Evolutionary conservation across 2,888 invertebrate genomes (phyloP).

Genomic region (Drosophila siamana): DNA sequence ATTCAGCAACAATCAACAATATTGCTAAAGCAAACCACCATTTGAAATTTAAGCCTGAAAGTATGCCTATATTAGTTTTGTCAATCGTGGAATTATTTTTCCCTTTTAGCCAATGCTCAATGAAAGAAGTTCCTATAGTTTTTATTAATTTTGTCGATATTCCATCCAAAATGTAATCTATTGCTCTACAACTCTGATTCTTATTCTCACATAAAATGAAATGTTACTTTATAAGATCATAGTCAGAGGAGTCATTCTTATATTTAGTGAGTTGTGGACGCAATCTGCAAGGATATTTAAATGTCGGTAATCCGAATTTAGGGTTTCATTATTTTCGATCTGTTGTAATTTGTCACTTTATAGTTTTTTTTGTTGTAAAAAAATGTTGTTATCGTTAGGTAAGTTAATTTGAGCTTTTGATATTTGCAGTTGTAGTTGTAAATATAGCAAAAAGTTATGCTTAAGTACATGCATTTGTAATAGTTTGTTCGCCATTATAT

Average conservation of each 20-base stretch:
- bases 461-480: slow-evolving; percentile 50
- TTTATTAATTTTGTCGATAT: too few relatives aligned
- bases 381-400: not conserved
- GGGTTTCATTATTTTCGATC: not conserved
- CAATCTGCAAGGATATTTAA: slow-evolving; percentile 23
- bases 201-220: too few relatives aligned
- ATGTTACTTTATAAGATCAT: too few relatives aligned
- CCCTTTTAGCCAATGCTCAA: too few relatives aligned
- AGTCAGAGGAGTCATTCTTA: too few relatives aligned
- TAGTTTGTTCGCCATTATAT: slow-evolving; percentile 30
- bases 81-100: not conserved
- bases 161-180: too few relatives aligned
- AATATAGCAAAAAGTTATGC: slow-evolving; percentile 50
- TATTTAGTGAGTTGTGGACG: too few relatives aligned
- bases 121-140: too few relatives aligned
- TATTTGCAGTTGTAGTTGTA: slow-evolving; percentile 38
- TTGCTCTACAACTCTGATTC: too few relatives aligned
- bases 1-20: too few relatives aligned
- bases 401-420: slow-evolving; percentile 23
- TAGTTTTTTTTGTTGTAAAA: not conserved
- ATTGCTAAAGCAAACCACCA: too few relatives aligned
- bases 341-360: not conserved
- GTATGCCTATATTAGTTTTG: not conserved
- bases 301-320: slow-evolving; percentile 16
- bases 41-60: not conserved